A percentile compares a stretch with the other conserved stretches of the same genome.
Conservation (phyloP, 2,888 invertebrate species). For the Homarus gammarus region DNA sequence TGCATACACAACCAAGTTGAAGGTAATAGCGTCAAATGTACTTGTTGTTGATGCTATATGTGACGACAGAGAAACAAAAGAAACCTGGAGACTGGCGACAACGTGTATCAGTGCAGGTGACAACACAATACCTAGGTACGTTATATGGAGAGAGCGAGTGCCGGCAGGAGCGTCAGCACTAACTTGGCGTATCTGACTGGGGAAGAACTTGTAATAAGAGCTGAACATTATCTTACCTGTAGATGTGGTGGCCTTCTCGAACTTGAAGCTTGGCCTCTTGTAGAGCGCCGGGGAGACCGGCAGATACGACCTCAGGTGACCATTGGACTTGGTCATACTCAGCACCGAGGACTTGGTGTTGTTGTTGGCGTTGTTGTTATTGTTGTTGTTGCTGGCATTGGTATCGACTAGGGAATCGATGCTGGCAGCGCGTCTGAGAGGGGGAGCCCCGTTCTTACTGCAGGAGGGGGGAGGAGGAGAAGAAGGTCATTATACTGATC, state of each 20-base stretch:
- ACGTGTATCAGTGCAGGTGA: background rate
- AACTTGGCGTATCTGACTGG: too few species aligned
- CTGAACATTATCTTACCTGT: conserved; percentile 26
- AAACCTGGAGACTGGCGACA: too few species aligned
- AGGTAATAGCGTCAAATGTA: background rate
- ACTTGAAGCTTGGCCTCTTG: conserved; percentile 59
- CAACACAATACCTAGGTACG: background rate
- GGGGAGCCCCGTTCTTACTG: conserved; percentile 77
- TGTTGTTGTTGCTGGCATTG: conserved; percentile 74
- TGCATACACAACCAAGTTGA: background rate
- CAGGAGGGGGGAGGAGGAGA: conserved; percentile 71
- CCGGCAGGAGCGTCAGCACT: too few species aligned
- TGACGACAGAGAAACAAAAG: too few species aligned
- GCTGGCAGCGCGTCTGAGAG: conserved; percentile 77
- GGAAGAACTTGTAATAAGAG: too few species aligned
- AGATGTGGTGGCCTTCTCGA: conserved; percentile 41
- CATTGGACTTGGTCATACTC: conserved; percentile 56
- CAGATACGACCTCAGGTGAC: conserved; percentile 55
- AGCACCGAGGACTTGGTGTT: conserved; percentile 17
- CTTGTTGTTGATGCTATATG: background rate
- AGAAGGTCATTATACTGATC: conserved; percentile 18
- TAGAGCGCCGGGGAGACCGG: conserved; percentile 62
- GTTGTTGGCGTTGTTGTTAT: conserved; percentile 16
- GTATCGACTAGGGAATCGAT: conserved; percentile 77
- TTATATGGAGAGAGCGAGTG: background rate